Conservation (phyloP, 2,113 vertebrate genomes). For the Campylomormyrus tamandua region DNA sequence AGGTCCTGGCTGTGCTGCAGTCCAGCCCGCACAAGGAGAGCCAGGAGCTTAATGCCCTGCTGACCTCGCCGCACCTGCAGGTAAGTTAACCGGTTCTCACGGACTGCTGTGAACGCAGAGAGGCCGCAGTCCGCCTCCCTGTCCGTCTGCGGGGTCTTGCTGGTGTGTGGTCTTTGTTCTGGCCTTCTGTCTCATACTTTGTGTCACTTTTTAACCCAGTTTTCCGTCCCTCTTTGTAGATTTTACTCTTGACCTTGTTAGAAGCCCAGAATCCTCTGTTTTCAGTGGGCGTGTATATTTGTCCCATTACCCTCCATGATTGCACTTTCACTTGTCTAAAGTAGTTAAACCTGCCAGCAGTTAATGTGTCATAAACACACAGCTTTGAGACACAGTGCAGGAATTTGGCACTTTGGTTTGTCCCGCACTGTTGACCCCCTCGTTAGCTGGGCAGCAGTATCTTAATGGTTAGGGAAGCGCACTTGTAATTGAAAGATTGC, state of each 20-base stretch:
- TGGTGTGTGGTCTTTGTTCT: not conserved
- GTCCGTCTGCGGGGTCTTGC: not conserved
- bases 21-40: constrained; percentile 81
- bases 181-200: not conserved
- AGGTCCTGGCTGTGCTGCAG: constrained; percentile 81
- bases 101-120: not conserved
- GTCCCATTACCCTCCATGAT: not conserved
- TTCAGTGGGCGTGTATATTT: not conserved
- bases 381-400: not conserved
- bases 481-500: too few relatives aligned
- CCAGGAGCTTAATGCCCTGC: constrained; percentile 76
- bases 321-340: not conserved
- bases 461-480: not conserved
- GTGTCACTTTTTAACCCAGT: not conserved
- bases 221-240: not conserved
- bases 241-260: not conserved
- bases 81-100: constrained; percentile 46
- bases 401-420: not conserved
- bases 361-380: not conserved
- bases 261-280: not conserved
- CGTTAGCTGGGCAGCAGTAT: not conserved
- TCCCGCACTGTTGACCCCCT: not conserved
- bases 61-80: constrained; percentile 81
- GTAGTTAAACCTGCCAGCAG: not conserved
- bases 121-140: not conserved